A percentile compares a stretch with the other conserved stretches of the same genome.
These are phyloP conservation scores for Agraylea sexmaculata DNA, from an alignment of 1,140 invertebrate genomes.

Conservation along the genomic window DNA sequence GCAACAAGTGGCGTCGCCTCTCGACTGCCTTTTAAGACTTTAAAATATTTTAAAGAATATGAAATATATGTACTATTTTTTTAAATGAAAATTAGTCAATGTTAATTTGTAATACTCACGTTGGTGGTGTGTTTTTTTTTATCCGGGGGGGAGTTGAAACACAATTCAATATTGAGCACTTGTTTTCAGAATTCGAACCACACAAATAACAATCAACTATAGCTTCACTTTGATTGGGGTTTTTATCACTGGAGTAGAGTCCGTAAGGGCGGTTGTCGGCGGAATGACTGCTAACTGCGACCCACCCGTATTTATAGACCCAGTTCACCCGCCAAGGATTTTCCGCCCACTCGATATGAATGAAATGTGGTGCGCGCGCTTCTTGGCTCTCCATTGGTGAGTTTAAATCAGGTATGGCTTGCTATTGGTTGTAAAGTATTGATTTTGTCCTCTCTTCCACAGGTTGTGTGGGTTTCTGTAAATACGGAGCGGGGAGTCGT, in stretches of 20 bases:
- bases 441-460: conserved; percentile 16
- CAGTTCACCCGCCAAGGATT: conserved; percentile 30
- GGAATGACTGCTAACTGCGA: conserved; percentile 12
- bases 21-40: neutral
- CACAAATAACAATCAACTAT: no score
- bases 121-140: no score
- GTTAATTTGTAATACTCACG: no score
- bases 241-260: conserved; percentile 6
- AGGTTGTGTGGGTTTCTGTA: conserved; percentile 22
- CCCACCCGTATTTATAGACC: conserved; percentile 42
- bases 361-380: conserved; percentile 33
- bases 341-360: conserved; percentile 49
- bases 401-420: conserved; percentile 3
- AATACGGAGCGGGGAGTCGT: conserved; percentile 18
- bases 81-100: no score
- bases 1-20: conserved; percentile 17
- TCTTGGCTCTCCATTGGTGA: conserved; percentile 13
- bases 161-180: no score
- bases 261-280: conserved; percentile 9
- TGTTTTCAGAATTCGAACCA: no score
- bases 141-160: no score
- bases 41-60: neutral
- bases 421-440: conserved; percentile 15
- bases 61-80: no score
- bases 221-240: no score